These are phyloP conservation scores for Helogale parvula DNA, from an alignment of 2,113 vertebrate genomes.

Conservation along the genomic window DNA sequence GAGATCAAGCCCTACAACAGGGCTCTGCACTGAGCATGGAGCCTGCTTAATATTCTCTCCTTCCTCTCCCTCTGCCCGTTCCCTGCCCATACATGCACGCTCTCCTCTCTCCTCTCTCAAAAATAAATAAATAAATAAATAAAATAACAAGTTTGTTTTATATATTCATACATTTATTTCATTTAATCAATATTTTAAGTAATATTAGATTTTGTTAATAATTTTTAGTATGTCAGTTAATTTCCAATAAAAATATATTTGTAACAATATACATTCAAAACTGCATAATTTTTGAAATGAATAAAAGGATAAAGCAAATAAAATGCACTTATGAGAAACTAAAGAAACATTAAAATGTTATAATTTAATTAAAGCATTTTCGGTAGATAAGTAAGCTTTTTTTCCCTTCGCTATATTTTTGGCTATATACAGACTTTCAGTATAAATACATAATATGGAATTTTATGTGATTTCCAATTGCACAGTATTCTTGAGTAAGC, in stretches of 20 bases:
- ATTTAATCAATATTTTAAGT: background rate
- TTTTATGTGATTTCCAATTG: slow-evolving; percentile 1
- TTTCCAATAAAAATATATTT: slow-evolving; percentile 42
- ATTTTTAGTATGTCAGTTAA: slow-evolving; percentile 42
- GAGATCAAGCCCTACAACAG: no score
- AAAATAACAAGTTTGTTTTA: background rate
- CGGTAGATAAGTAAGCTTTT: background rate
- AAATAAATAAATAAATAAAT: background rate
- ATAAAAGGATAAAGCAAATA: slow-evolving; percentile 50
- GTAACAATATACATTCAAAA: background rate
- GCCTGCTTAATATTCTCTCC: no score
- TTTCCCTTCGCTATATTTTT: slow-evolving; percentile 20
- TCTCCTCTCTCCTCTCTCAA: no score
- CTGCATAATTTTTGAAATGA: slow-evolving; percentile 22
- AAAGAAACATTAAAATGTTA: slow-evolving; percentile 34
- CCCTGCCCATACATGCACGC: no score
- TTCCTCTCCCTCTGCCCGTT: no score
- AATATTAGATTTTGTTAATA: slow-evolving; percentile 46
- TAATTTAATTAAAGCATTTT: slow-evolving; percentile 59
- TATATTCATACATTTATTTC: background rate
- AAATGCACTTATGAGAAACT: slow-evolving; percentile 10
- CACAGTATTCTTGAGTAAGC: slow-evolving; percentile 24
- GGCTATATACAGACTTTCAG: background rate
- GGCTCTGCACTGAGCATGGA: no score
- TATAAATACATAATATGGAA: background rate